A percentile compares a stretch with the other conserved stretches of the same genome.
Evolutionary conservation across 2,797 vertebrate species (phyloP).

Genomic region (Cossypha caffra): DNA sequence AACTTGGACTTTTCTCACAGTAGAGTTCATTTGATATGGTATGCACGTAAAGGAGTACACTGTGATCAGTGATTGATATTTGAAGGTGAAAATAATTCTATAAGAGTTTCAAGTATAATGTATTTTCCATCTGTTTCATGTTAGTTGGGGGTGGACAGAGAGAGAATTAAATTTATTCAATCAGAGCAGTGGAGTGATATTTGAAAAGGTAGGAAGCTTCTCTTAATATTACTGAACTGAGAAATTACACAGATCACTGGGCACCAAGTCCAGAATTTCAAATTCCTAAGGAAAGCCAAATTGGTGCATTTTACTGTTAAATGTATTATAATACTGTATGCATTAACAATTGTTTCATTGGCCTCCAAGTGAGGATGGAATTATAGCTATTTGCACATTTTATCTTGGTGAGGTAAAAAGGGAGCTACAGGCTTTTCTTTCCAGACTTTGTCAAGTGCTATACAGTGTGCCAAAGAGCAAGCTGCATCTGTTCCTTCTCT

Average conservation of each 20-base stretch:
- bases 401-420: constrained; percentile 11
- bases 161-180: neutral
- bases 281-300: constrained; percentile 25
- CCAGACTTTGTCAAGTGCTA: neutral
- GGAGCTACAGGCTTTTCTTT: neutral
- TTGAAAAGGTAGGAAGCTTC: constrained; percentile 29
- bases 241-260: constrained; percentile 4
- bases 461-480: neutral
- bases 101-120: neutral
- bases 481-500: neutral
- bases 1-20: neutral
- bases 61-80: neutral
- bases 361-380: neutral
- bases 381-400: constrained; percentile 7
- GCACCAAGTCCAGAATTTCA: constrained; percentile 9
- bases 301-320: constrained; percentile 7
- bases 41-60: neutral
- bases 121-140: constrained; percentile 33
- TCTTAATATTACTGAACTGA: neutral
- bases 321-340: neutral
- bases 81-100: neutral
- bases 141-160: neutral
- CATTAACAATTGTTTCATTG: constrained; percentile 1
- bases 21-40: neutral
- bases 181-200: neutral